These are phyloP conservation scores for Epistrophella euchroma DNA, from an alignment of 2,888 invertebrate genomes.

Conservation along the genomic window DNA sequence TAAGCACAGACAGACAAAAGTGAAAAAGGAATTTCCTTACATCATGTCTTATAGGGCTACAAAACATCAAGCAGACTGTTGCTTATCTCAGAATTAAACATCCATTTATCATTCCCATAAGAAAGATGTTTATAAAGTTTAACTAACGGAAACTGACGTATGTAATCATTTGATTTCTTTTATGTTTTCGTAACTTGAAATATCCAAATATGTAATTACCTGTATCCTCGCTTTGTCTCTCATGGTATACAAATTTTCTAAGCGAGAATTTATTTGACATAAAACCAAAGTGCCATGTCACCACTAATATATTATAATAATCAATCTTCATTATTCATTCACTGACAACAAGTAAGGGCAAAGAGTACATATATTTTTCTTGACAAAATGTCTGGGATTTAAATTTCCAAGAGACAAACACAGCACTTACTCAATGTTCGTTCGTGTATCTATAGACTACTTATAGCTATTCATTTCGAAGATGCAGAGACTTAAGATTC, in stretches of 20 bases:
- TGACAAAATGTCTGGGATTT: neutral
- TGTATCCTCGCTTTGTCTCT: neutral
- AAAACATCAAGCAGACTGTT: neutral
- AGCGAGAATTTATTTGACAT: neutral
- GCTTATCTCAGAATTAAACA: neutral
- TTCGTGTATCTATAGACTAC: neutral
- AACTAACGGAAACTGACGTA: neutral
- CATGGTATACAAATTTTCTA: neutral
- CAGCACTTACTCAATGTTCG: neutral
- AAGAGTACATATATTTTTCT: neutral
- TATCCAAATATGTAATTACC: neutral
- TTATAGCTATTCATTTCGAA: no score
- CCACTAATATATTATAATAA: conserved; percentile 12
- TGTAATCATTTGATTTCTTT: neutral
- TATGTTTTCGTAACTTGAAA: neutral
- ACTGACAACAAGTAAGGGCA: neutral
- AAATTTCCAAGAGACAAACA: neutral
- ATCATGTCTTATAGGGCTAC: neutral
- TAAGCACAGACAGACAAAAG: neutral
- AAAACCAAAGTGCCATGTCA: conserved; percentile 7
- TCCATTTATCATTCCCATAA: neutral
- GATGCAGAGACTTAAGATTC: neutral
- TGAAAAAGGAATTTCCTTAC: neutral
- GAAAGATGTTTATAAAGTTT: neutral
- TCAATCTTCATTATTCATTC: conserved; percentile 22